Conservation (phyloP, 1,140 invertebrate species). For the Stegodyphus mimosarum region DNA sequence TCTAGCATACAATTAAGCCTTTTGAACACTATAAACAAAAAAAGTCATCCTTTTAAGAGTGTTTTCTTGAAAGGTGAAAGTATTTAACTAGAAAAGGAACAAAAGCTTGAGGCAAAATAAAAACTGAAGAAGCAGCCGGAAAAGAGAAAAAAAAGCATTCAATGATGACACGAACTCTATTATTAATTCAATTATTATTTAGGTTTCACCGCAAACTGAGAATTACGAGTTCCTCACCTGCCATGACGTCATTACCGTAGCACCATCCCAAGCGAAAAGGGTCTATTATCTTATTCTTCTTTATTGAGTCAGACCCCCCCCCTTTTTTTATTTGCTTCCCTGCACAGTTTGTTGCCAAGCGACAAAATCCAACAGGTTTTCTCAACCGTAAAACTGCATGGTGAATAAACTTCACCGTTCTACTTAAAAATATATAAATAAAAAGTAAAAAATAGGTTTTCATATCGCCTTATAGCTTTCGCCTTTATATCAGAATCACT, state of each 20-base stretch:
- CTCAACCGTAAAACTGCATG: not conserved
- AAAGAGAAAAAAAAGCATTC: not conserved
- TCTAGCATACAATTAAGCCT: too few species aligned
- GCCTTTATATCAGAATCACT: too few species aligned
- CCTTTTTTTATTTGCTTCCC: not conserved
- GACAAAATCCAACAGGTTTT: conserved; percentile 6
- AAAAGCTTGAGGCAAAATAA: too few species aligned
- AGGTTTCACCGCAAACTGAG: not conserved
- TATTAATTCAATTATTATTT: conserved; percentile 2
- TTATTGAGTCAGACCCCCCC: not conserved
- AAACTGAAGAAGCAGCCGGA: not conserved
- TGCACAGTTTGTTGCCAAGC: not conserved
- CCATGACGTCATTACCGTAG: conserved; percentile 4
- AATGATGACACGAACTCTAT: not conserved
- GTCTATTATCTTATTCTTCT: not conserved
- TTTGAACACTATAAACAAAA: too few species aligned
- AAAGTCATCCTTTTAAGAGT: too few species aligned
- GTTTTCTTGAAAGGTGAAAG: too few species aligned
- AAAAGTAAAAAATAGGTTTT: too few species aligned
- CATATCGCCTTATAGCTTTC: too few species aligned
- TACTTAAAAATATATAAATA: not conserved
- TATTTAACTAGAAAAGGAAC: too few species aligned
- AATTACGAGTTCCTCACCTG: conserved; percentile 1
- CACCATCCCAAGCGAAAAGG: conserved; percentile 11
- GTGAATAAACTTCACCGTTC: not conserved